Conservation (phyloP, 2,888 invertebrate species). For the Psylliodes chrysocephalus region DNA sequence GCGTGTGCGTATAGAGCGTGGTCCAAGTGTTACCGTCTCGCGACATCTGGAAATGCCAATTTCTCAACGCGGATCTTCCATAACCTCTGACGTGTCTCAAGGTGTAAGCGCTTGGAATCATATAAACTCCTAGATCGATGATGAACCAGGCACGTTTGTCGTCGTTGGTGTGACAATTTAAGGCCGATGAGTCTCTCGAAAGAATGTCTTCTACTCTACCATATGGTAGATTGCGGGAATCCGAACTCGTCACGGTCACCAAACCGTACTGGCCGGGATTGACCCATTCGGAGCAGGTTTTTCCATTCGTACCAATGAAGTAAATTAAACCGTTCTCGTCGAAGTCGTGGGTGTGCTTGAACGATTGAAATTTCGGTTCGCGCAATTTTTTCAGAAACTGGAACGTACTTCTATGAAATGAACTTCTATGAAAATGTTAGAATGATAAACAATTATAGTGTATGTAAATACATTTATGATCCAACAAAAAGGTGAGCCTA, state of each 20-base stretch:
- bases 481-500: too few species aligned
- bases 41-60: constrained; percentile 96
- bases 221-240: constrained; percentile 93
- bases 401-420: constrained; percentile 85
- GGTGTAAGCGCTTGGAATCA: constrained; percentile 92
- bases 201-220: constrained; percentile 95
- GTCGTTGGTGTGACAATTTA: constrained; percentile 98
- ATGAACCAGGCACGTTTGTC: constrained; percentile 96
- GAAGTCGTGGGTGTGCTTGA: constrained; percentile 88
- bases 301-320: constrained; percentile 94
- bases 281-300: constrained; percentile 85
- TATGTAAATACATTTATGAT: too few species aligned
- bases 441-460: too few species aligned
- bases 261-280: constrained; percentile 91
- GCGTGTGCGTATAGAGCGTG: constrained; percentile 86
- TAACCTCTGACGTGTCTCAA: constrained; percentile 93
- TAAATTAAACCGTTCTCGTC: constrained; percentile 96
- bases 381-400: constrained; percentile 89
- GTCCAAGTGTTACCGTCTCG: constrained; percentile 93
- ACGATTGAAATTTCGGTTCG: constrained; percentile 68
- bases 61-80: constrained; percentile 91
- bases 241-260: constrained; percentile 92
- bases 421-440: too few species aligned
- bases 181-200: constrained; percentile 89
- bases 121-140: constrained; percentile 90